phyloP scores from a whole-genome alignment of 2,797 vertebrate genomes.

The Poeciliopsis gracilis region DNA sequence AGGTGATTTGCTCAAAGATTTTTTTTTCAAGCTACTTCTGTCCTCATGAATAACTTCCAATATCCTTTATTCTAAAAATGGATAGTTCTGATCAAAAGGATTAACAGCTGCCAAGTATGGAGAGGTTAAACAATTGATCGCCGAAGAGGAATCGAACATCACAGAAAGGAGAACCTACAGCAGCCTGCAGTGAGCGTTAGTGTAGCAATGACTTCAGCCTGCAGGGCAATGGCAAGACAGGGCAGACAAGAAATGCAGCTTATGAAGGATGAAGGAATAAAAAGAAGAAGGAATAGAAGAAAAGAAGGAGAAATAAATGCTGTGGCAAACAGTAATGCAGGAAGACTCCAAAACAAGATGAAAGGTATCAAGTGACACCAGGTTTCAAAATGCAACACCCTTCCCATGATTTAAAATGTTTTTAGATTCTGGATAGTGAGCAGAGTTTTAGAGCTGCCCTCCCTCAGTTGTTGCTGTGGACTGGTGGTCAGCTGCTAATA shows the following conservation, averaged over 20 bases:
- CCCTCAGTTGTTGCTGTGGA: neutral
- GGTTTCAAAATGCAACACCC: neutral
- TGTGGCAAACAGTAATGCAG: conserved; percentile 7
- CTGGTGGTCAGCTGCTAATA: neutral
- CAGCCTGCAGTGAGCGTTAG: conserved; percentile 15
- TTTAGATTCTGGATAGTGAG: neutral
- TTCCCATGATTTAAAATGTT: neutral
- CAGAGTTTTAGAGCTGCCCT: neutral
- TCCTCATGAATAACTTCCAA: neutral
- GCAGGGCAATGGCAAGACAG: conserved; percentile 4
- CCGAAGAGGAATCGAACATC: neutral
- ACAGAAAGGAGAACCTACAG: neutral
- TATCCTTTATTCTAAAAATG: conserved; percentile 1
- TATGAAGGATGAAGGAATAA: conserved; percentile 2
- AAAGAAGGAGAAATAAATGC: conserved; percentile 23
- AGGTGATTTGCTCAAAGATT: neutral
- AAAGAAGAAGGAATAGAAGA: neutral
- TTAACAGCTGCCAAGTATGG: neutral
- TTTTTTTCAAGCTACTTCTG: conserved; percentile 1
- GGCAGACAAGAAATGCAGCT: neutral
- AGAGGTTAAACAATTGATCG: neutral
- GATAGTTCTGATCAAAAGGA: neutral
- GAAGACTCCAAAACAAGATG: conserved; percentile 15
- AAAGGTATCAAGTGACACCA: conserved; percentile 4
- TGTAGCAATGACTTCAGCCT: conserved; percentile 28